Evolutionary conservation across 2,797 vertebrate genomes (phyloP).

Genomic region (Pagetopsis macropterus): DNA sequence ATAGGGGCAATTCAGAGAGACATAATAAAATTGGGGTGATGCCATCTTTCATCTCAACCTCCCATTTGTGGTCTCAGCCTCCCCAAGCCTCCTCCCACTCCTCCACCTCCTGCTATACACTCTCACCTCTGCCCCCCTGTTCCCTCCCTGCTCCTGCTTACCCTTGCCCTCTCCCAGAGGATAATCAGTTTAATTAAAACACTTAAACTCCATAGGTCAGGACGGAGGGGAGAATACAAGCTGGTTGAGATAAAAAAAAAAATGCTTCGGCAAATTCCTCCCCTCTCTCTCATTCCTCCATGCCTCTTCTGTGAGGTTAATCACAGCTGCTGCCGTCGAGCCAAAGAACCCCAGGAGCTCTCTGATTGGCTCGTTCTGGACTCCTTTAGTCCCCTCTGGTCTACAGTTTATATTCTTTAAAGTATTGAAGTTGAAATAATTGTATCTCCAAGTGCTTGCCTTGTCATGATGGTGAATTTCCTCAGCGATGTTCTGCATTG

Average conservation of each 20-base stretch:
- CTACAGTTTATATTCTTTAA: background rate
- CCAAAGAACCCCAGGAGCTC: conserved; percentile 25
- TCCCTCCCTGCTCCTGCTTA: conserved; percentile 28
- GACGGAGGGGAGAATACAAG: conserved; percentile 26
- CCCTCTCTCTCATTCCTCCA: conserved; percentile 14
- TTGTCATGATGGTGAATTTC: background rate
- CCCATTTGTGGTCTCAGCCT: conserved; percentile 8
- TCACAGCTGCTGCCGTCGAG: conserved; percentile 46
- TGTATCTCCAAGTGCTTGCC: background rate
- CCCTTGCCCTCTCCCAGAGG: conserved; percentile 27
- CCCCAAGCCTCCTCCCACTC: background rate
- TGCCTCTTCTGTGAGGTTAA: conserved; percentile 56
- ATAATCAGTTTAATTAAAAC: conserved; percentile 69
- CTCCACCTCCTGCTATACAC: conserved; percentile 5
- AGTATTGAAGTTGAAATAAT: conserved; percentile 5
- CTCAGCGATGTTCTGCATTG: background rate
- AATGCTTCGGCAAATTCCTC: conserved; percentile 25
- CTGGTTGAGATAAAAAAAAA: conserved; percentile 16
- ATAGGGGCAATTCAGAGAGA: background rate
- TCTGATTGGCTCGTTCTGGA: conserved; percentile 12
- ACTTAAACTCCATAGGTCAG: conserved; percentile 46
- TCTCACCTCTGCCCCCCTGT: conserved; percentile 24
- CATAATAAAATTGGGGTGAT: conserved; percentile 1
- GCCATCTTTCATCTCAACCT: conserved; percentile 12
- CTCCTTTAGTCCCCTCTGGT: conserved; percentile 7